Percentiles rank a stretch among this genome's conserved stretches.
Conservation (phyloP, 2,888 invertebrate genomes). For the Drosophila lutescens region DNA sequence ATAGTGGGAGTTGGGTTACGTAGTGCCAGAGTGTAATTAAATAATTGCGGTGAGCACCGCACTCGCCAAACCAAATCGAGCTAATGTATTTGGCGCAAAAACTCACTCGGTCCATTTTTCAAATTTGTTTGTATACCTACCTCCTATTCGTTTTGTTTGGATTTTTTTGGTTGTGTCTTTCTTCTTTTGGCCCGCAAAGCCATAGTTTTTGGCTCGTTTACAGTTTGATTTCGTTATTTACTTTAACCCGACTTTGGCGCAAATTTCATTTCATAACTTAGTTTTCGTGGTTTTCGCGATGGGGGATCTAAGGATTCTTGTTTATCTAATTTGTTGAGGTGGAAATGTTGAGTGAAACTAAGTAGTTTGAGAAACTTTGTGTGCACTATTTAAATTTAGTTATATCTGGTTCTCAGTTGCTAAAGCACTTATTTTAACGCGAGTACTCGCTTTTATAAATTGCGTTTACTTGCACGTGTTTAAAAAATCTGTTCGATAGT, state of each 20-base stretch:
- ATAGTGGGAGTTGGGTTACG: conserved; percentile 1
- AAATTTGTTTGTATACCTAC: neutral
- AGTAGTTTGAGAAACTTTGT: conserved; percentile 22
- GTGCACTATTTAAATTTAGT: conserved; percentile 3
- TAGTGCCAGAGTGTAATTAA: conserved; percentile 65
- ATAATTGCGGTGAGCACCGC: conserved; percentile 67
- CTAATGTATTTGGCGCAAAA: conserved; percentile 68
- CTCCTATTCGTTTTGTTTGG: conserved; percentile 12
- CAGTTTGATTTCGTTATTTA: conserved; percentile 46
- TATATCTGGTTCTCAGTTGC: conserved; percentile 4
- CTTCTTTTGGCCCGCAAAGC: conserved; percentile 23
- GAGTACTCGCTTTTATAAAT: neutral
- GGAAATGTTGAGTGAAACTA: conserved; percentile 16
- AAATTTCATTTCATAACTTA: conserved; percentile 71
- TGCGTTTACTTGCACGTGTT: neutral
- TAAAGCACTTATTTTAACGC: neutral
- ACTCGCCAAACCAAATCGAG: conserved; percentile 65
- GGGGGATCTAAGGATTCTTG: conserved; percentile 21
- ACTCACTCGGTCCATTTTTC: conserved; percentile 44
- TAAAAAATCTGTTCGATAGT: accelerated
- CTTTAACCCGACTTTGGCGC: conserved; percentile 47
- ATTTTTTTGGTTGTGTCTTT: conserved; percentile 4
- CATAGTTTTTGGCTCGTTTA: conserved; percentile 31
- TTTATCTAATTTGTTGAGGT: conserved; percentile 46
- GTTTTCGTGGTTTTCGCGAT: conserved; percentile 25